Percentiles rank a stretch among this genome's conserved stretches.
phyloP scores from a whole-genome alignment of 2,888 invertebrate genomes.

The Himalopsyche anomala region DNA sequence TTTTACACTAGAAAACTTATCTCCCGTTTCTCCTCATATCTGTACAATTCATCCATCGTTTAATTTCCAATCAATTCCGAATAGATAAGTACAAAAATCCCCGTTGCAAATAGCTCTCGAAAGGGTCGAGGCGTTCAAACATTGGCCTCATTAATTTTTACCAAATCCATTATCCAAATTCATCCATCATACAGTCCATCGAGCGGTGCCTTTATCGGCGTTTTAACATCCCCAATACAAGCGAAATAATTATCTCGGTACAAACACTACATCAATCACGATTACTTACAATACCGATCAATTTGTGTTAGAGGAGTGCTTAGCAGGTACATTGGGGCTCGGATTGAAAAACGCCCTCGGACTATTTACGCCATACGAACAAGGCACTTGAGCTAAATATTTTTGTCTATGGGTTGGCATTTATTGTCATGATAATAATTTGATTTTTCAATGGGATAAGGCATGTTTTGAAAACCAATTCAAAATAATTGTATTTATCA shows the following conservation, averaged over 20 bases:
- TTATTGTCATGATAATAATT: background rate
- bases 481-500: too few species aligned
- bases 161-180: conserved; percentile 60
- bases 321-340: conserved; percentile 40
- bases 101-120: conserved; percentile 3
- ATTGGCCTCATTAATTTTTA: conserved; percentile 60
- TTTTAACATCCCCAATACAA: conserved; percentile 48
- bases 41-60: background rate
- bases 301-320: conserved; percentile 56
- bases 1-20: too few species aligned
- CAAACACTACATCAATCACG: conserved; percentile 65
- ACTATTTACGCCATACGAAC: conserved; percentile 33
- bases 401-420: background rate
- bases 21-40: background rate
- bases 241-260: conserved; percentile 64
- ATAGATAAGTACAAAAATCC: background rate
- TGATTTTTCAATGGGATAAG: background rate
- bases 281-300: conserved; percentile 64
- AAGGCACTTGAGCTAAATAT: conserved; percentile 43
- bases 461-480: too few species aligned
- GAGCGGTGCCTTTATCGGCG: conserved; percentile 33
- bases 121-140: background rate
- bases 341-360: conserved; percentile 49
- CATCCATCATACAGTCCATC: conserved; percentile 62
- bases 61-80: background rate